Percentiles rank a stretch among this genome's conserved stretches.
Conservation (phyloP, 37 sponge, comb jelly and placozoan species). For the Eunapius fragilis region DNA sequence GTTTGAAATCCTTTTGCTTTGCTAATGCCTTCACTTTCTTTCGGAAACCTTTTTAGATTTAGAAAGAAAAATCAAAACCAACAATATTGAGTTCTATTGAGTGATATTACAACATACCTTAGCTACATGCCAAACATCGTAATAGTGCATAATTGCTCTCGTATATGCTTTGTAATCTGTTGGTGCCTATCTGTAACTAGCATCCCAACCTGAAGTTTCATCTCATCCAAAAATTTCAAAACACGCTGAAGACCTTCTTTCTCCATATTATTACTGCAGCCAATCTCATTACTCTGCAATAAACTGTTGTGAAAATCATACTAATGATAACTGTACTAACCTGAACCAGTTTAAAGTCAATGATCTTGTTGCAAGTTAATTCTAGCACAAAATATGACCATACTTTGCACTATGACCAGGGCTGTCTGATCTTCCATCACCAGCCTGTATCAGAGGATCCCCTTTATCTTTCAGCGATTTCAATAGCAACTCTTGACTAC, state of each 20-base stretch:
- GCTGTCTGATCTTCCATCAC: slow-evolving; percentile 71
- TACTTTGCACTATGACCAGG: slow-evolving; percentile 70
- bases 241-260: slow-evolving; percentile 50
- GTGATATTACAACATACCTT: slow-evolving; percentile 40
- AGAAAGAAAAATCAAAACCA: too few relatives aligned
- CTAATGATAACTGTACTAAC: slow-evolving; percentile 35
- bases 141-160: slow-evolving; percentile 44
- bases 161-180: slow-evolving; percentile 45
- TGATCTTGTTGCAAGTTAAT: slow-evolving; percentile 27
- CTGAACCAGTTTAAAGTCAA: slow-evolving; percentile 53
- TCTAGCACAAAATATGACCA: slow-evolving; percentile 54
- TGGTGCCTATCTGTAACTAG: slow-evolving; percentile 55
- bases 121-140: slow-evolving; percentile 71
- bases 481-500: slow-evolving; percentile 14
- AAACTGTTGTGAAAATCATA: not conserved
- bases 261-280: slow-evolving; percentile 63
- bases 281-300: slow-evolving; percentile 44
- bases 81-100: not conserved
- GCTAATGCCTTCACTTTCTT: slow-evolving; percentile 12
- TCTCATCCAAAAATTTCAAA: slow-evolving; percentile 14
- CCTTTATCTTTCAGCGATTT: slow-evolving; percentile 10
- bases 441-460: slow-evolving; percentile 22
- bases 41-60: too few relatives aligned
- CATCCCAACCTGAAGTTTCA: slow-evolving; percentile 1
- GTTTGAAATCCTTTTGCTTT: slow-evolving; percentile 35